Percentiles rank a stretch among this genome's conserved stretches.
These are phyloP conservation scores for Heliconius hewitsoni DNA, from an alignment of 1,140 invertebrate genomes.

Conservation along the genomic window DNA sequence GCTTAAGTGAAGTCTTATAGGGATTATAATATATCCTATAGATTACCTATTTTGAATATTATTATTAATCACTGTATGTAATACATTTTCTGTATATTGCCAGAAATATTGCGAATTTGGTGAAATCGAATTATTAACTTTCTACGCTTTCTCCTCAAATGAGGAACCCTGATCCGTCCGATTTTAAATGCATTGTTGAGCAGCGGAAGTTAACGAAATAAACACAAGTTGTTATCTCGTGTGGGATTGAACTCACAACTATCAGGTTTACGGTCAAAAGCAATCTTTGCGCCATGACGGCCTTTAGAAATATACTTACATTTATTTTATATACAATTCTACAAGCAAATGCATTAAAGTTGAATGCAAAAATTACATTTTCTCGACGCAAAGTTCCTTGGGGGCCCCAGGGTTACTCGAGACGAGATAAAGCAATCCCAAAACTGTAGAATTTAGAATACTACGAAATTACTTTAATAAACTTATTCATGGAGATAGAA, in stretches of 20 bases:
- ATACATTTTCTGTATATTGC: not conserved
- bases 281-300: too few species aligned
- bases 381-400: not conserved
- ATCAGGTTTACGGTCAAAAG: too few species aligned
- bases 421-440: conserved; percentile 4
- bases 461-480: conserved; percentile 6
- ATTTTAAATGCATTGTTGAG: too few species aligned
- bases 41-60: conserved; percentile 14
- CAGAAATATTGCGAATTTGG: too few species aligned
- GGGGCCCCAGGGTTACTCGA: conserved; percentile 6
- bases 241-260: too few species aligned
- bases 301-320: not conserved
- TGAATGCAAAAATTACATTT: conserved; percentile 12
- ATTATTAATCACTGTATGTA: not conserved
- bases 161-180: too few species aligned
- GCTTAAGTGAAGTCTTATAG: conserved; percentile 13
- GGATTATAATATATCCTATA: conserved; percentile 4
- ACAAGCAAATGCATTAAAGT: not conserved
- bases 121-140: too few species aligned
- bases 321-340: not conserved
- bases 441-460: not conserved
- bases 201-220: too few species aligned
- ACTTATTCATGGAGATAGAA: not conserved
- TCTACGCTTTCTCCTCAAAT: too few species aligned
- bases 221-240: too few species aligned